Evolutionary conservation across 2,888 invertebrate genomes (phyloP).

Genomic region (Tiliacea aurago): DNA sequence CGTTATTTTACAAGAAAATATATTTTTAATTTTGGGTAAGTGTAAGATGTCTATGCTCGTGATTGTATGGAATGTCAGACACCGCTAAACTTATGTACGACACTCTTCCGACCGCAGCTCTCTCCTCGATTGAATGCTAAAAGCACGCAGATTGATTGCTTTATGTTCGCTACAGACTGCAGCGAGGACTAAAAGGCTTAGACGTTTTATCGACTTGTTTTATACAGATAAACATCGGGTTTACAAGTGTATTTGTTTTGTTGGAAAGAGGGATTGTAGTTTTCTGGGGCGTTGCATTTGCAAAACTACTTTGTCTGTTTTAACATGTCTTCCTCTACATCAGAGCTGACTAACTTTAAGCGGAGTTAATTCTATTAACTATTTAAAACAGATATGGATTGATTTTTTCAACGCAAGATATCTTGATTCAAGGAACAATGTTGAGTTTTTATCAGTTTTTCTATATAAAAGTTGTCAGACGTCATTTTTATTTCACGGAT

Average conservation of each 20-base stretch:
- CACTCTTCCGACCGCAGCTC: conserved; percentile 26
- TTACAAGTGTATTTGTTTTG: conserved; percentile 51
- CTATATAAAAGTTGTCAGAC: too few relatives aligned
- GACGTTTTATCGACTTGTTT: conserved; percentile 53
- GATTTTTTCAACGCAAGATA: background rate
- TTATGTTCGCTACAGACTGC: conserved; percentile 17
- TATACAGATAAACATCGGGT: conserved; percentile 47
- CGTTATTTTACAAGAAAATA: background rate
- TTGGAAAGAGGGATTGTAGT: conserved; percentile 11
- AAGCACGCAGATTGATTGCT: conserved; percentile 57
- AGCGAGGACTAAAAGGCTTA: conserved; percentile 44
- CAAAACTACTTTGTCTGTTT: background rate
- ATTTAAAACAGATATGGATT: background rate
- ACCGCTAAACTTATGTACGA: conserved; percentile 15
- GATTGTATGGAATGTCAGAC: conserved; percentile 2
- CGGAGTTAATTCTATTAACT: background rate
- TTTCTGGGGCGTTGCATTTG: conserved; percentile 18
- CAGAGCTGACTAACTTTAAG: background rate
- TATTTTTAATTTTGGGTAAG: too few relatives aligned
- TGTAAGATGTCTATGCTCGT: background rate
- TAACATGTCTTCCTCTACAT: background rate
- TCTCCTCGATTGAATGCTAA: conserved; percentile 58
- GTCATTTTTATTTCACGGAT: too few relatives aligned
- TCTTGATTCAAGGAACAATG: background rate
- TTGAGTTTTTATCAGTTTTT: too few relatives aligned